phyloP scores from a whole-genome alignment of 2,113 vertebrate genomes.

The Mormoops blainvillei region DNA sequence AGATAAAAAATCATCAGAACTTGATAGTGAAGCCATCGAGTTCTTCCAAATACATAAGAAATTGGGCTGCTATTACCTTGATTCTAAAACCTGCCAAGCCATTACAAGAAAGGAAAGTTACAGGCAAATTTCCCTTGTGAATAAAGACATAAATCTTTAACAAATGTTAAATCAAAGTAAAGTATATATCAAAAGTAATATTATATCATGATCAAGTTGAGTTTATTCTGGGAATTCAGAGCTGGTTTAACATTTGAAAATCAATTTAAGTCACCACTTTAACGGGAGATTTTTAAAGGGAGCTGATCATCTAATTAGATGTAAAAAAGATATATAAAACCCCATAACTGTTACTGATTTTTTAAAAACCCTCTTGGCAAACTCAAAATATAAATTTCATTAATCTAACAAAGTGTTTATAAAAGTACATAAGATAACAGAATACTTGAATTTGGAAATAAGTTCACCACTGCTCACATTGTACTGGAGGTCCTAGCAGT shows the following conservation, averaged over 20 bases:
- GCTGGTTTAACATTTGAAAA: neutral
- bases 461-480: neutral
- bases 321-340: neutral
- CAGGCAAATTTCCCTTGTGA: neutral
- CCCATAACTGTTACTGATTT: neutral
- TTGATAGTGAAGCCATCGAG: neutral
- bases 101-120: neutral
- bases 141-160: neutral
- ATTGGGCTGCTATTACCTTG: neutral
- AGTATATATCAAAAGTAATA: neutral
- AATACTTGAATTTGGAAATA: neutral
- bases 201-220: neutral
- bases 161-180: neutral
- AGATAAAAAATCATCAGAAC: neutral
- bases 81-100: neutral
- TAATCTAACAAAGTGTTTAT: neutral
- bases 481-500: neutral
- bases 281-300: neutral
- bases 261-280: neutral
- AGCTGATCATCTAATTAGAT: neutral
- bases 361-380: neutral
- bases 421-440: neutral
- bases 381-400: neutral
- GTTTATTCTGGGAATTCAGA: neutral
- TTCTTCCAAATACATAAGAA: neutral